Evolutionary conservation across 1,140 invertebrate species (phyloP).

Genomic region (Periplaneta americana): DNA sequence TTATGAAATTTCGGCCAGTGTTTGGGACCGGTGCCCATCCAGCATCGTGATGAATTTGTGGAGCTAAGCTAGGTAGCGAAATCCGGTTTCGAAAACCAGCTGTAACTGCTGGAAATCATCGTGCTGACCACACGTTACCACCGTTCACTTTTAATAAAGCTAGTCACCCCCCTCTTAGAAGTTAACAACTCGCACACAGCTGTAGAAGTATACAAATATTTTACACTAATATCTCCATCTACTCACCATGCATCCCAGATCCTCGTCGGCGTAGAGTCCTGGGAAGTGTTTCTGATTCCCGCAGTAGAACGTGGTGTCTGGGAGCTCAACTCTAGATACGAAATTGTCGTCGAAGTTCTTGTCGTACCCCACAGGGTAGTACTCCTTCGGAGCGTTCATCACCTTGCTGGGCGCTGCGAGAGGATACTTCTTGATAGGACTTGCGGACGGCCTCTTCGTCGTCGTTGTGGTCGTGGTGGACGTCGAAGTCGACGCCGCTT

Average conservation of each 20-base stretch:
- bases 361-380: conserved; percentile 79
- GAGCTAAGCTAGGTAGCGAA: too few species aligned
- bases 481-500: conserved; percentile 31
- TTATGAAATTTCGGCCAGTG: too few species aligned
- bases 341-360: conserved; percentile 86
- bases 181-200: too few species aligned
- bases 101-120: too few species aligned
- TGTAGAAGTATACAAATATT: too few species aligned
- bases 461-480: conserved; percentile 39
- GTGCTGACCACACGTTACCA: too few species aligned
- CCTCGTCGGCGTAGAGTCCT: conserved; percentile 82
- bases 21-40: too few species aligned
- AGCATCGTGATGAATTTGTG: too few species aligned
- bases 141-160: too few species aligned
- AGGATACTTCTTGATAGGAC: conserved; percentile 28
- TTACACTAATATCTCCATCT: not conserved
- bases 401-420: conserved; percentile 55
- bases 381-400: conserved; percentile 83
- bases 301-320: conserved; percentile 82
- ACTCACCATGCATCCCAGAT: conserved; percentile 86
- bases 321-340: conserved; percentile 72
- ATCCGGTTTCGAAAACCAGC: too few species aligned
- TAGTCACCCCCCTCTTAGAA: too few species aligned
- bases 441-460: conserved; percentile 35
- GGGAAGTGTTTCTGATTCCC: conserved; percentile 86